Percentiles rank a stretch among this genome's conserved stretches.
These are phyloP conservation scores for Mesoclemmys tuberculata DNA, from an alignment of 2,113 vertebrate species.

Conservation along the genomic window DNA sequence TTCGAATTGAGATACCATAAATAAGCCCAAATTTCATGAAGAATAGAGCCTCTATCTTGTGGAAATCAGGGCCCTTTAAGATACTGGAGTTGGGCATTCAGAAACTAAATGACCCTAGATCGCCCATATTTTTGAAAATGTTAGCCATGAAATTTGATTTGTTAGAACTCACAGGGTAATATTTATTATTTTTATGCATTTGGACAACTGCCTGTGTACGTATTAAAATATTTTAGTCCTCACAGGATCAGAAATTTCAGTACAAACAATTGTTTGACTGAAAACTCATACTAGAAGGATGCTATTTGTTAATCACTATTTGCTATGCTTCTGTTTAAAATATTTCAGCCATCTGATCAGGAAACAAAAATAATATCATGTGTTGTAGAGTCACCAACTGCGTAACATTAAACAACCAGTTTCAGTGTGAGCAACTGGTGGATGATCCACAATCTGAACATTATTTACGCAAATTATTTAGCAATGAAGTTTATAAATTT, in stretches of 20 bases:
- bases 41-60: not conserved
- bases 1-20: not conserved
- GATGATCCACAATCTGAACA: not conserved
- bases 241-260: not conserved
- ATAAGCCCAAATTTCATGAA: not conserved
- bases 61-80: not conserved
- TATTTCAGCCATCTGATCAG: not conserved
- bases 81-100: not conserved
- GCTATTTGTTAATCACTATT: not conserved
- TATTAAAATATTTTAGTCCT: not conserved
- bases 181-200: not conserved
- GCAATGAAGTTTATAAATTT: not conserved
- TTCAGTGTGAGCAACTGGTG: not conserved
- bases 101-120: not conserved
- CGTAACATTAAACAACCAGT: not conserved
- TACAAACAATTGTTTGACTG: not conserved
- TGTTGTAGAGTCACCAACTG: not conserved
- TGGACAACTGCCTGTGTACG: not conserved
- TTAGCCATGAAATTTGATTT: not conserved
- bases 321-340: not conserved
- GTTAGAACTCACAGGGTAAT: not conserved
- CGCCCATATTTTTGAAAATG: not conserved
- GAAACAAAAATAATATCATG: not conserved
- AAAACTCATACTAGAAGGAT: not conserved
- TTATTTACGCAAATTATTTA: not conserved